phyloP scores from a whole-genome alignment of 2,797 vertebrate species.

The Menidia menidia region DNA sequence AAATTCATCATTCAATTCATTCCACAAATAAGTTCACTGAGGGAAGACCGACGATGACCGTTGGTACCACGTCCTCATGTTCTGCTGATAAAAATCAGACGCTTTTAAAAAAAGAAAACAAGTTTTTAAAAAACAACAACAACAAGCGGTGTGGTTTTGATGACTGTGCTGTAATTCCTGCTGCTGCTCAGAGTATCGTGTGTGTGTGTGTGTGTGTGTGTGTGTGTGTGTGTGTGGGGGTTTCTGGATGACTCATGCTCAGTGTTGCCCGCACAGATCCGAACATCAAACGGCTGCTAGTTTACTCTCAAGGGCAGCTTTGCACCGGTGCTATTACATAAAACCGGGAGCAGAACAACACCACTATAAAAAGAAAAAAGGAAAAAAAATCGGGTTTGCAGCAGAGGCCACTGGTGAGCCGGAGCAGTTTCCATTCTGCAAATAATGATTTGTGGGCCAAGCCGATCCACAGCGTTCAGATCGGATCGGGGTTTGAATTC shows the following conservation, averaged over 20 bases:
- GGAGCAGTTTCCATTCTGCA: conserved; percentile 49
- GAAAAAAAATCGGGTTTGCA: conserved; percentile 44
- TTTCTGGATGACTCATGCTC: conserved; percentile 78
- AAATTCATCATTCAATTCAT: too few relatives aligned
- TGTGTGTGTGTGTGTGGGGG: conserved; percentile 29
- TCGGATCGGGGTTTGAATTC: conserved; percentile 9
- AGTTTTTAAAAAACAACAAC: conserved; percentile 16
- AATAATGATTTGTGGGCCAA: conserved; percentile 48
- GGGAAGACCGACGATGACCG: neutral
- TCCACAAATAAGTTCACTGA: conserved; percentile 5
- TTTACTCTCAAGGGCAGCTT: conserved; percentile 76
- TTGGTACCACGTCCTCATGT: conserved; percentile 4
- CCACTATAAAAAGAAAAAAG: conserved; percentile 38
- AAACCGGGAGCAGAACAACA: conserved; percentile 64
- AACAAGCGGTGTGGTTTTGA: conserved; percentile 41
- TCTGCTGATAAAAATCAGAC: conserved; percentile 6
- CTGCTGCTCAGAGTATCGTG: conserved; percentile 66
- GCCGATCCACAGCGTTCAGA: conserved; percentile 16
- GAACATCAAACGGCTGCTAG: conserved; percentile 72
- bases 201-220: too few relatives aligned
- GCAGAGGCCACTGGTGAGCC: conserved; percentile 35
- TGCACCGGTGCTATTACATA: conserved; percentile 76
- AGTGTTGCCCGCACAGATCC: conserved; percentile 75
- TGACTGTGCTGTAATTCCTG: conserved; percentile 58
- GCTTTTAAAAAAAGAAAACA: neutral